Evolutionary conservation across 2,888 invertebrate genomes (phyloP).

Genomic region (Orthosia cruda): DNA sequence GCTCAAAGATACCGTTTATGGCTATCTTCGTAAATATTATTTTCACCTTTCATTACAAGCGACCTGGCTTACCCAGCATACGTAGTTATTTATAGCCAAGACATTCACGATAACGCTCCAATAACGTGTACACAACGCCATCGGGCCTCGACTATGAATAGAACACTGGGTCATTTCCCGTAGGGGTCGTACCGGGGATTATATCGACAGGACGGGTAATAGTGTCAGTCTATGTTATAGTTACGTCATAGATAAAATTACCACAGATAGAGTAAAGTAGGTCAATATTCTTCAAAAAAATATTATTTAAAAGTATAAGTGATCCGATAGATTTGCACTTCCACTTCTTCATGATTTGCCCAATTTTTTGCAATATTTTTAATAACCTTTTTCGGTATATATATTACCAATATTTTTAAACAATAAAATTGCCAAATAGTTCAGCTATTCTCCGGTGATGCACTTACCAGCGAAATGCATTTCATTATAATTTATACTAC

Average conservation of each 20-base stretch:
- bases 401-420: too few relatives aligned
- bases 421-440: too few relatives aligned
- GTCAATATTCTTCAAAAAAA: not conserved
- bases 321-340: too few relatives aligned
- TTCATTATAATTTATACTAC: too few relatives aligned
- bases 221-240: conserved; percentile 21
- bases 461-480: too few relatives aligned
- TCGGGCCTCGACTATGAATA: conserved; percentile 49
- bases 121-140: conserved; percentile 33
- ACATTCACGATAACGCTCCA: conserved; percentile 31
- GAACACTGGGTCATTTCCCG: conserved; percentile 56
- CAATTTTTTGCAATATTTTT: too few relatives aligned
- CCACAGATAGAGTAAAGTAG: not conserved
- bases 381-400: too few relatives aligned
- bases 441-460: too few relatives aligned
- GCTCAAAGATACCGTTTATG: not conserved
- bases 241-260: conserved; percentile 4
- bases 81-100: not conserved
- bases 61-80: not conserved
- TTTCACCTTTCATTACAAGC: conserved; percentile 9
- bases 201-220: conserved; percentile 19
- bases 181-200: conserved; percentile 40
- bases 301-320: too few relatives aligned
- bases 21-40: not conserved
- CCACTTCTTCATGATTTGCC: too few relatives aligned